A percentile compares a stretch with the other conserved stretches of the same genome.
Conservation (phyloP, 2,113 vertebrate genomes). For the Cephalopterus ornatus region DNA sequence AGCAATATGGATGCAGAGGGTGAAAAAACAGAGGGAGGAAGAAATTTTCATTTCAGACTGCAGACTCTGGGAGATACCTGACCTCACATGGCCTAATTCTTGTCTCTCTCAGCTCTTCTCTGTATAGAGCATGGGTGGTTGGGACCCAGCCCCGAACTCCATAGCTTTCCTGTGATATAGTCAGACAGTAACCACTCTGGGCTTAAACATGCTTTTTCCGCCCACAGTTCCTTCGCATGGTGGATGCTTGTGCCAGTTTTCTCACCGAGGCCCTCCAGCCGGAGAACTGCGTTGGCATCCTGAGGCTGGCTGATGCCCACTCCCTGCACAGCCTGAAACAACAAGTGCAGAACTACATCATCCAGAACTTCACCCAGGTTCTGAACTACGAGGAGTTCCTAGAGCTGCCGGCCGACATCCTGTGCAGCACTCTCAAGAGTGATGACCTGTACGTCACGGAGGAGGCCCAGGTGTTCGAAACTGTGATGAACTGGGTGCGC, state of each 20-base stretch:
- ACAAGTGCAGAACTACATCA: slow-evolving; percentile 84
- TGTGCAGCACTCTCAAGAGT: slow-evolving; percentile 81
- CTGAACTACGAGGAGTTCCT: slow-evolving; percentile 85
- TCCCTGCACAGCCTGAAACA: slow-evolving; percentile 79
- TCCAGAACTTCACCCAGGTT: slow-evolving; percentile 87
- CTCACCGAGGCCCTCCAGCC: slow-evolving; percentile 87
- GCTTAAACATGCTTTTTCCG: not conserved
- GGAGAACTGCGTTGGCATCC: slow-evolving; percentile 89
- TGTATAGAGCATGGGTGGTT: not conserved
- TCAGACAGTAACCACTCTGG: not conserved
- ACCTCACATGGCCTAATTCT: not conserved
- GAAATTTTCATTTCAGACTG: not conserved
- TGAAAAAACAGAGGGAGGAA: not conserved
- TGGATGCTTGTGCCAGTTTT: slow-evolving; percentile 88
- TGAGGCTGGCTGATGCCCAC: slow-evolving; percentile 87
- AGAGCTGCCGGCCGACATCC: slow-evolving; percentile 81
- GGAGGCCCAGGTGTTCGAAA: slow-evolving; percentile 91
- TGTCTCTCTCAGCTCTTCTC: not conserved
- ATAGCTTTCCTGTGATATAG: not conserved
- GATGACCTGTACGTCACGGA: slow-evolving; percentile 87
- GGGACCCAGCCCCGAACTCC: not conserved
- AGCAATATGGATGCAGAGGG: not conserved
- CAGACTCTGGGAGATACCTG: not conserved
- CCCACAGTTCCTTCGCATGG: slow-evolving; percentile 88
- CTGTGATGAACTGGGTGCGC: slow-evolving; percentile 87